A percentile compares a stretch with the other conserved stretches of the same genome.
Evolutionary conservation across 2,113 vertebrate species (phyloP).

Genomic region (Spilogale gracilis): DNA sequence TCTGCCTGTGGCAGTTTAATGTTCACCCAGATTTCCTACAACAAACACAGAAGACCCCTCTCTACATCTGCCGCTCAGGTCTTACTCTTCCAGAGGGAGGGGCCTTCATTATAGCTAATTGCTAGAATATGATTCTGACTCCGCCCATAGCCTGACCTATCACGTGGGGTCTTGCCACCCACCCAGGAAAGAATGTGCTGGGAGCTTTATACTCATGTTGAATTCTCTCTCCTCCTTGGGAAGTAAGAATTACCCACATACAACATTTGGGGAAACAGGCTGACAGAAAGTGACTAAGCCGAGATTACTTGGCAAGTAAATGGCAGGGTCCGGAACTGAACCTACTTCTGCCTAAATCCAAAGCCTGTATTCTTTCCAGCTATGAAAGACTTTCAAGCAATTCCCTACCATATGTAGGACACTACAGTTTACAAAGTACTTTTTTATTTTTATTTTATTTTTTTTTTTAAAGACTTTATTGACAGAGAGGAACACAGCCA

Average conservation of each 20-base stretch:
- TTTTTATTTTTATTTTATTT: conserved; percentile 32
- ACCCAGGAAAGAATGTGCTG: background rate
- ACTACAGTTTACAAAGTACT: conserved; percentile 36
- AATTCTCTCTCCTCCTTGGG: background rate
- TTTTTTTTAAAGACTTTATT: too few relatives aligned
- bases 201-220: background rate
- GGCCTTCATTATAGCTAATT: background rate
- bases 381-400: background rate
- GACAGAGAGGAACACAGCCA: too few relatives aligned
- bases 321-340: background rate
- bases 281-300: background rate
- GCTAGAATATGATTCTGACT: conserved; percentile 1
- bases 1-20: background rate
- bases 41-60: background rate
- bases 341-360: background rate
- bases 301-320: background rate
- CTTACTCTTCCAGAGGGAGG: background rate
- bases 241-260: background rate
- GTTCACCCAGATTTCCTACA: conserved; percentile 20
- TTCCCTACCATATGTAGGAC: background rate
- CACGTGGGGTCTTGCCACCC: background rate
- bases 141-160: background rate
- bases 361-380: background rate
- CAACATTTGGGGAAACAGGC: background rate
- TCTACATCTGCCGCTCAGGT: background rate